phyloP scores from a whole-genome alignment of 2,797 vertebrate genomes.

The Pagetopsis macropterus region DNA sequence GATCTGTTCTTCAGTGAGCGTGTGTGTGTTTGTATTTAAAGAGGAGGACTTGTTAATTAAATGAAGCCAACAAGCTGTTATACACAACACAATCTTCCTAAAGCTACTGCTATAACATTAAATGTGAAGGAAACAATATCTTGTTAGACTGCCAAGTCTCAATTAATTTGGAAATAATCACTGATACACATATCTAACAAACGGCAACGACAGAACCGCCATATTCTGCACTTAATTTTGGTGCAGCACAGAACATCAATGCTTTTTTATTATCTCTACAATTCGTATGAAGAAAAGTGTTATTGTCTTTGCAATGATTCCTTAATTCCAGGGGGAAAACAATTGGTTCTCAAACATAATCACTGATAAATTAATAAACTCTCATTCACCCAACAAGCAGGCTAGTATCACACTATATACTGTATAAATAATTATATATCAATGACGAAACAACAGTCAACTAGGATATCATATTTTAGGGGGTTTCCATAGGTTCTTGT shows the following conservation, averaged over 20 bases:
- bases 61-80: slow-evolving; percentile 37
- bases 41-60: slow-evolving; percentile 10
- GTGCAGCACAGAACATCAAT: background rate
- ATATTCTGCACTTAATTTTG: background rate
- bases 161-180: slow-evolving; percentile 23
- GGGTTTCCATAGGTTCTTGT: too few species aligned
- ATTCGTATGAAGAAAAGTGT: background rate
- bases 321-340: slow-evolving; percentile 4
- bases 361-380: slow-evolving; percentile 23
- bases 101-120: slow-evolving; percentile 16
- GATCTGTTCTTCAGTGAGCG: background rate
- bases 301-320: background rate
- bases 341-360: background rate
- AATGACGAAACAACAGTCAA: slow-evolving; percentile 1
- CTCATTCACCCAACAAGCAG: slow-evolving; percentile 13
- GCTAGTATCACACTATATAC: background rate
- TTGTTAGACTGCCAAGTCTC: slow-evolving; percentile 13
- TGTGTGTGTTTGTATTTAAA: slow-evolving; percentile 12
- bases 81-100: slow-evolving; percentile 31
- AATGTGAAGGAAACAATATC: slow-evolving; percentile 13
- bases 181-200: slow-evolving; percentile 9
- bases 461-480: background rate
- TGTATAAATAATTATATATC: background rate
- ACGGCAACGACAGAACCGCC: background rate
- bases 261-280: background rate